Base-by-base conservation (phyloP, 2,113 vertebrate genomes). In the Otocyon megalotis region DNA sequence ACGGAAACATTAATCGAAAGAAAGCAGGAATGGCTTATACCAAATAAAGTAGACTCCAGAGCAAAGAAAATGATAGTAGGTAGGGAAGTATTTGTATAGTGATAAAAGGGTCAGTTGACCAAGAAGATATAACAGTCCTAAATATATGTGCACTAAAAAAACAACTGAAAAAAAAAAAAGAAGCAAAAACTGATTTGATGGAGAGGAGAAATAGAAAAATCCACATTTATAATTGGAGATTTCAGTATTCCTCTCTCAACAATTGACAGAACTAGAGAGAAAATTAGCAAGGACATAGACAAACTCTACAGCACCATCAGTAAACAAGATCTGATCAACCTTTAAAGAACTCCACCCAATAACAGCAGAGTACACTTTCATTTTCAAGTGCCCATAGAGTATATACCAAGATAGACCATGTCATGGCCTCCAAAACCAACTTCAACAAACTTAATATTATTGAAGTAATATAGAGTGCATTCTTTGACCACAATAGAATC, bases 261-360 rank as follows among this genome's bases (percentile, higher is more conserved):
- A 65, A 58, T 17, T 37, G 62, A 60, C 56, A 56, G 56, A 60
- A 28, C 54, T 72, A 74, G 48, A 83, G 37, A 80, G 82, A 92
- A 92, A 87, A 87, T 87, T 87, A 87, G 72, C 43, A 87, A 72
- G n/a, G 50, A 60, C n/a, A 58, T 69, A 80, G 67, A 63, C 48
- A 65, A 54, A 79, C 15, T 69, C 17, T 84, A 26, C 37, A 91
- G 60, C 62, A 85, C 35, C 28, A 69, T 90, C 50, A 79, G 20
- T 37, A 79, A 85, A 48, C 8, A 88, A 79, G 71, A 84, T 63
- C 80, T 37, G 58, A 53, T 71, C 37, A 53, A 53, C 19, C 32
- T 54, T 53, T 85, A 19, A 37, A 86, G 81, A 79, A 37, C 14
- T 12, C 28, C 6, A 32, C 77, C 77, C 26, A n/a, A 17, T 32